phyloP scores from a whole-genome alignment of 1,140 invertebrate genomes.

The Lepidurus arcticus region DNA sequence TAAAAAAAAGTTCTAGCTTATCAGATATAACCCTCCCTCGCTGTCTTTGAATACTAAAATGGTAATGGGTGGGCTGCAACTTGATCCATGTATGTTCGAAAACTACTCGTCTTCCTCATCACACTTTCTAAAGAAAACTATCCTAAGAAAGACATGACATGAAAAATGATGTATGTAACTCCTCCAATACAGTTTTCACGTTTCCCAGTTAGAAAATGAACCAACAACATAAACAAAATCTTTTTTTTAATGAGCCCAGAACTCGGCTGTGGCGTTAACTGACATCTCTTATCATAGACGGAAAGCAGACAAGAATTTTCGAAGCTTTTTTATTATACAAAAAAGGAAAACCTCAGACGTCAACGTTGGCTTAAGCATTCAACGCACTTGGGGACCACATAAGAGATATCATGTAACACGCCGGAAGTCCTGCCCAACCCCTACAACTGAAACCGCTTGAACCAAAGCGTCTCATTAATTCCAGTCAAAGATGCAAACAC shows the following conservation, averaged over 20 bases:
- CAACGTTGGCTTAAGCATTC: not conserved
- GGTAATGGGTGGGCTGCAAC: too few relatives aligned
- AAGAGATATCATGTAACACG: conserved; percentile 7
- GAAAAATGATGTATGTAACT: not conserved
- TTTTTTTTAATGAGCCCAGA: not conserved
- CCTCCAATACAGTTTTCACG: not conserved
- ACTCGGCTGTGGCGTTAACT: not conserved
- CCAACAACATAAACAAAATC: not conserved
- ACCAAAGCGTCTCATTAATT: not conserved
- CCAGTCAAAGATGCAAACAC: not conserved
- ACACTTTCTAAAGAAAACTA: not conserved
- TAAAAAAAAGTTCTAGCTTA: too few relatives aligned
- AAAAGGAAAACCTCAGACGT: not conserved
- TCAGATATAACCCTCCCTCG: too few relatives aligned
- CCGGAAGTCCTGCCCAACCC: conserved; percentile 16
- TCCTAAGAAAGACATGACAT: not conserved
- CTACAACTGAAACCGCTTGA: not conserved
- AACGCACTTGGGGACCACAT: conserved; percentile 3
- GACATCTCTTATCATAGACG: not conserved
- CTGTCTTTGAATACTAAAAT: too few relatives aligned
- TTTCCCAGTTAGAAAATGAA: not conserved
- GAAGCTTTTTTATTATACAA: not conserved
- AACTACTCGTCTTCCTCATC: not conserved
- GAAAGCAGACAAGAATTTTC: not conserved
- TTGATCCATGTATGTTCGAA: too few relatives aligned